Evolutionary conservation across 2,888 invertebrate genomes (phyloP), one percentile per base, ranked within the genome.

Genomic region (Drosophila borborema): DNA sequence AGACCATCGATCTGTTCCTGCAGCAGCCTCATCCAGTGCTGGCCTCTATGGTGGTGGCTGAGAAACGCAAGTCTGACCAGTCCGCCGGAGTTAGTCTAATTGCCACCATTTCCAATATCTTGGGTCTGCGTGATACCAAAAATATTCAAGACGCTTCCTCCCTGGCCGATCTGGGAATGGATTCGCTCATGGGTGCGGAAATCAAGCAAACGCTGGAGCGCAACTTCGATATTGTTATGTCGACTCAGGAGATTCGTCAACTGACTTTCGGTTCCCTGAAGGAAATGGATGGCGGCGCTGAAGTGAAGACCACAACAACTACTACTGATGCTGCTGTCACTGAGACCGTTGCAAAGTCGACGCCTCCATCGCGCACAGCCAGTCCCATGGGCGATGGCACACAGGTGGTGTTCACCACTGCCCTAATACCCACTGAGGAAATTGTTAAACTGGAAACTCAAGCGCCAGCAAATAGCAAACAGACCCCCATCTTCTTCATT

Each of bases 121-220:
- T 99, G 61, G 97, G 97, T 71, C 96, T 99, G 89, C 98, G 98
- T 92, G 98, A 99, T 90, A 94, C 96, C 0, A 95, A 95, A 81
- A 96, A 96, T 73, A 95, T 99, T 38, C 95, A 97, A 73, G 94
- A 95, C 48, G 95, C 95, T 36, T 95, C 97, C 6, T 96, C 96
- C 48, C 94, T 99, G 54, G 98, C 98, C 36, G 99, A 99, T 93
- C 95, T 99, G 46, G 99, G 99, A 72, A 97, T 99, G 96, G 99
- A 99, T 92, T 99, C 99, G 2, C 94, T 99, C 81, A 99, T 99
- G 99, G 99, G 99, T 53, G 98, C 99, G 2, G 99, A 99, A 94
- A 98, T 99, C 91, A 99, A 99, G 93, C 99, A 99, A 94, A 97
- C 97, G 0, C 94, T 99, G 62, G 99, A 99, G 93, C 95, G 98